Conservation (phyloP, 2,888 invertebrate species). For the Chesias legatella region DNA sequence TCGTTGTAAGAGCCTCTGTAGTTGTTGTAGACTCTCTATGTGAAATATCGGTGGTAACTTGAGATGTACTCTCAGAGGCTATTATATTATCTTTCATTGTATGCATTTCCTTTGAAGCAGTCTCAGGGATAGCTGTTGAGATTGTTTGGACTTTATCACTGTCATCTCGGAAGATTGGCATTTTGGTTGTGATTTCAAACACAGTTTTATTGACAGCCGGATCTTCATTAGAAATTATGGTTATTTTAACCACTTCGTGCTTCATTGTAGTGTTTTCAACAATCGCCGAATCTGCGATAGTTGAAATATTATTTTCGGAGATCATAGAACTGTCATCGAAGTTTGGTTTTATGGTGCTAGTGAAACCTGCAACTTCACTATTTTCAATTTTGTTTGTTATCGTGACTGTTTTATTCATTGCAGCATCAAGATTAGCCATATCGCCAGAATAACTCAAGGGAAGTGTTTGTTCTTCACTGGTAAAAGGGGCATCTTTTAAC, state of each 20-base stretch:
- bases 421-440: slow-evolving; percentile 38
- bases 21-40: slow-evolving; percentile 6
- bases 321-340: too few species aligned
- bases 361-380: not conserved
- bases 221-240: slow-evolving; percentile 42
- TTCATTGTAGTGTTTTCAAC: slow-evolving; percentile 27
- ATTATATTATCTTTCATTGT: slow-evolving; percentile 10
- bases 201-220: slow-evolving; percentile 36
- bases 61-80: slow-evolving; percentile 20
- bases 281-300: slow-evolving; percentile 12
- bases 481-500: slow-evolving; percentile 48
- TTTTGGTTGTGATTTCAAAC: slow-evolving; percentile 56
- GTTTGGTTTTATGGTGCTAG: too few species aligned
- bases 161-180: slow-evolving; percentile 42
- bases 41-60: slow-evolving; percentile 8
- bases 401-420: slow-evolving; percentile 19
- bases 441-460: slow-evolving; percentile 37
- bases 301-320: slow-evolving; percentile 8
- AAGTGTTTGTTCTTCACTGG: slow-evolving; percentile 29
- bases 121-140: slow-evolving; percentile 11
- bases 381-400: slow-evolving; percentile 1
- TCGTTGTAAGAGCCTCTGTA: slow-evolving; percentile 1
- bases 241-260: slow-evolving; percentile 51
- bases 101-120: slow-evolving; percentile 14
- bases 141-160: slow-evolving; percentile 18